Evolutionary conservation across 2,113 vertebrate genomes (phyloP), one percentile per base, ranked within the genome.

Genomic region (Sarotherodon lohbergeri): DNA sequence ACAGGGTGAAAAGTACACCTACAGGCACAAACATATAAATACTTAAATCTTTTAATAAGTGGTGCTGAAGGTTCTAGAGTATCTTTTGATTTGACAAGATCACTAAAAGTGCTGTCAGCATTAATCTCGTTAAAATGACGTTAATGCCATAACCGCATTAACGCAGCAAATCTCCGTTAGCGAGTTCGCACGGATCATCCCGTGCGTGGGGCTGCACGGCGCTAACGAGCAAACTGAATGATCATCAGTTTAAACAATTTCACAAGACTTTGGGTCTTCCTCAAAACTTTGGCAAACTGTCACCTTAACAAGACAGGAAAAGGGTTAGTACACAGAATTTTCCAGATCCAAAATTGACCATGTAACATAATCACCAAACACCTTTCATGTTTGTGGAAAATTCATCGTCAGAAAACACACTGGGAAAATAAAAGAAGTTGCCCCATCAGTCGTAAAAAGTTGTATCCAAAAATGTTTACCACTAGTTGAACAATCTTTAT

Each of bases 211-310:
- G 56, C 56, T 29, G 56, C 24, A 29, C 7, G 1, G 56, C 1
- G 7, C 56, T 59, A 0, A 29, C 0, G 0, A 5, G 4, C 56
- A 29, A 29, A 59, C 27, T 27, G 27, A 41, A 68, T 22, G 36
- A 68, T 68, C 11, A 41, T 68, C 48, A 19, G 48, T 52, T 52
- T 7, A 52, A 52, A 19, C 48, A 9, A 9, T 16, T 17, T 50
- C 16, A 7, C 17, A 41, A 17, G 36, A 39, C 57, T 36, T 8
- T 32, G 57, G 4, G 57, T 61, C 57, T 61, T 2, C 14, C 8
- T 61, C 57, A 32, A 32, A 32, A 22, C 34, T 13, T 68, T 41
- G 3, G 11, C 19, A 68, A 13, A 41, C 61, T 22, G 63, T 68
- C 34, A 22, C 6, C 63, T 22, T 39, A 36, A 66, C 9, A 66